Percentiles rank a stretch among this genome's conserved stretches.
These are phyloP conservation scores for Melitaea athalia DNA, from an alignment of 2,888 invertebrate genomes.

Conservation along the genomic window DNA sequence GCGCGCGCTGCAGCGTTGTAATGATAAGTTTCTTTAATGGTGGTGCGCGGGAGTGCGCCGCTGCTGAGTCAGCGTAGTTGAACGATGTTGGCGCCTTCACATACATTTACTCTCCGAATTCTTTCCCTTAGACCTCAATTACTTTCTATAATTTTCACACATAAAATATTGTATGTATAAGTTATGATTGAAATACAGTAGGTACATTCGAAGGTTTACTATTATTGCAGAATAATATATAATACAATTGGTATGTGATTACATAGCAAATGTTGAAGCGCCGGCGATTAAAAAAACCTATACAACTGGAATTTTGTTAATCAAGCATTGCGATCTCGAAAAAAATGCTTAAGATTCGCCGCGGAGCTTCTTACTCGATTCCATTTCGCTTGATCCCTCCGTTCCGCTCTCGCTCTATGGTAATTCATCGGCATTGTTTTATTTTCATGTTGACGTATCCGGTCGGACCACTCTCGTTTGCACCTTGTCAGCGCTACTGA, in stretches of 20 bases:
- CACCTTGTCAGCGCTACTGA: conserved; percentile 81
- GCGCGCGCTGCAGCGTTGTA: conserved; percentile 61
- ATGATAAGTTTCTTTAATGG: conserved; percentile 70
- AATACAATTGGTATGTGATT: neutral
- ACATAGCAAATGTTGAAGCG: neutral
- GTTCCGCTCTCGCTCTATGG: conserved; percentile 78
- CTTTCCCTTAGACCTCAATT: conserved; percentile 36
- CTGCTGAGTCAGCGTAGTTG: conserved; percentile 77
- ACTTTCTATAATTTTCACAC: conserved; percentile 22
- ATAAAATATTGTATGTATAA: neutral
- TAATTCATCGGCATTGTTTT: conserved; percentile 79
- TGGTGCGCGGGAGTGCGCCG: conserved; percentile 58
- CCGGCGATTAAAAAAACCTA: neutral
- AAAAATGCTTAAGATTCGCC: conserved; percentile 19
- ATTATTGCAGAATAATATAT: neutral
- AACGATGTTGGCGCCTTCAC: conserved; percentile 67
- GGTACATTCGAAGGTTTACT: neutral
- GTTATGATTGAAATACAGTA: neutral
- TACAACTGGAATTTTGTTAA: conserved; percentile 3
- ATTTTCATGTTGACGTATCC: conserved; percentile 72
- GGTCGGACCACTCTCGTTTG: conserved; percentile 77
- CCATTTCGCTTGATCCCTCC: conserved; percentile 77
- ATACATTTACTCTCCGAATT: conserved; percentile 36
- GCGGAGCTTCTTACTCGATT: conserved; percentile 55
- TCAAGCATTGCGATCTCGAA: conserved; percentile 5